phyloP scores from a whole-genome alignment of 2,113 vertebrate genomes.

The Rhinolophus ferrumequinum region DNA sequence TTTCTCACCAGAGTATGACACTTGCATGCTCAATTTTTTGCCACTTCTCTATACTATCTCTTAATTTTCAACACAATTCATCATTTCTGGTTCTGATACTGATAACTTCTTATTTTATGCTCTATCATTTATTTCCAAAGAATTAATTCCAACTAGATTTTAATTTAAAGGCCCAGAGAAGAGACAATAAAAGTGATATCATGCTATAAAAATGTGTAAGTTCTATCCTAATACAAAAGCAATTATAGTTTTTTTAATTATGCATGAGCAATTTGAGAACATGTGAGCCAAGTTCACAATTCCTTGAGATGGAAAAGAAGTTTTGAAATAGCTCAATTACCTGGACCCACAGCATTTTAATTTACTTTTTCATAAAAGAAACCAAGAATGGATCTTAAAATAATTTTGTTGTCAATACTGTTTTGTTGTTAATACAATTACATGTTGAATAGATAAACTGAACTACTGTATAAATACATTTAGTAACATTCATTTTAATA shows the following conservation, averaged over 20 bases:
- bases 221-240: neutral
- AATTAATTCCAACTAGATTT: neutral
- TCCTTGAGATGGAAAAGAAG: neutral
- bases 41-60: neutral
- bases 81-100: neutral
- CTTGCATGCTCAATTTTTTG: neutral
- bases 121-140: neutral
- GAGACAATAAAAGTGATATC: neutral
- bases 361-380: neutral
- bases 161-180: neutral
- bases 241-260: neutral
- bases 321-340: neutral
- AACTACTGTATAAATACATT: neutral
- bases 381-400: neutral
- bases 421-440: neutral
- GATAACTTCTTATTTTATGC: neutral
- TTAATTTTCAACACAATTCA: neutral
- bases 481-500: neutral
- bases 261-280: neutral
- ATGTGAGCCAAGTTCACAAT: neutral
- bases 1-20: neutral
- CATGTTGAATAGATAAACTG: neutral
- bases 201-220: neutral
- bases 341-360: neutral
- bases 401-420: neutral